Percentiles rank a stretch among this genome's conserved stretches.
phyloP scores from a whole-genome alignment of 2,888 invertebrate species.

The Microchrysa polita region DNA sequence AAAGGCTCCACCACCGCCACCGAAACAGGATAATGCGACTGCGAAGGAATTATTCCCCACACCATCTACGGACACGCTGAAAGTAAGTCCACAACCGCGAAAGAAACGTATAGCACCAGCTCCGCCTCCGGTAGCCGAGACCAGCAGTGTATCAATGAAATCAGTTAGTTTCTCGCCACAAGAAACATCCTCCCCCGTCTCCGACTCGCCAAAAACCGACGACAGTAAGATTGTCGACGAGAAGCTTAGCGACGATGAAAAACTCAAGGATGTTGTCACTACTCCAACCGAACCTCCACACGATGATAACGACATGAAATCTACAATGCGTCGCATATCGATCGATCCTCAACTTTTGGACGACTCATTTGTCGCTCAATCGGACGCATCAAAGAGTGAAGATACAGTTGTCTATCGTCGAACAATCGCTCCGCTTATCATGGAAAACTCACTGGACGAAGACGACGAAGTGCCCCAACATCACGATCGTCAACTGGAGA shows the following conservation, averaged over 20 bases:
- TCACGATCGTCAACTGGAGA: slow-evolving; percentile 65
- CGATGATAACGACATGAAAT: slow-evolving; percentile 28
- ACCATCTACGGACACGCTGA: slow-evolving; percentile 50
- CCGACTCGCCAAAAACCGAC: slow-evolving; percentile 10
- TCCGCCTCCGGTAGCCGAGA: slow-evolving; percentile 64
- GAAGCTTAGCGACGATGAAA: slow-evolving; percentile 47
- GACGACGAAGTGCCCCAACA: slow-evolving; percentile 50
- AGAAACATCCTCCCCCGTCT: not conserved
- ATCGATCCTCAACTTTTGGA: slow-evolving; percentile 55
- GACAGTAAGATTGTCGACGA: slow-evolving; percentile 54
- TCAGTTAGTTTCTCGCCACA: not conserved
- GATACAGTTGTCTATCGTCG: slow-evolving; percentile 58
- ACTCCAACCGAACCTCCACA: not conserved
- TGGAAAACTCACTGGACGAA: slow-evolving; percentile 56
- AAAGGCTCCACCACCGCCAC: slow-evolving; percentile 57
- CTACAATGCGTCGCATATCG: slow-evolving; percentile 56
- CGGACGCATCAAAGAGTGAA: slow-evolving; percentile 51
- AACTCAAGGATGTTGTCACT: slow-evolving; percentile 27
- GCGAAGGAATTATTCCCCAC: slow-evolving; percentile 45
- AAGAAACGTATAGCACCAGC: slow-evolving; percentile 76
- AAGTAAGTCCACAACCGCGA: slow-evolving; percentile 63
- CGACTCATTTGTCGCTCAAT: slow-evolving; percentile 47
- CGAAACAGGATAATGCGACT: slow-evolving; percentile 54
- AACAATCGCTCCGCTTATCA: slow-evolving; percentile 54
- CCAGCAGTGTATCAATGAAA: not conserved